Percentiles rank a stretch among this genome's conserved stretches.
Evolutionary conservation across 2,113 vertebrate genomes (phyloP).

Genomic region (Bubo bubo): DNA sequence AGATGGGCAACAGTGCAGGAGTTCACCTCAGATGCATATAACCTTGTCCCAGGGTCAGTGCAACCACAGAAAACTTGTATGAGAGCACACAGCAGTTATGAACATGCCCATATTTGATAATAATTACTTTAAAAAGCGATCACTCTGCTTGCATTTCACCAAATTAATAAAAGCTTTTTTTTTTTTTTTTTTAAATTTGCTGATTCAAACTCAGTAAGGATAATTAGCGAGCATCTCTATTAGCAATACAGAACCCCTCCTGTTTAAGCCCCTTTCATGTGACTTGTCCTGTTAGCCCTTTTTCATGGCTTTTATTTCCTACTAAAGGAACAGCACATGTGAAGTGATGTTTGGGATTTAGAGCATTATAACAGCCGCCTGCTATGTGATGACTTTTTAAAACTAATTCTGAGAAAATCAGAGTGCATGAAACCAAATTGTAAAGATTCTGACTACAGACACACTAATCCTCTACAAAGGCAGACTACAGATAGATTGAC

Average conservation of each 20-base stretch:
- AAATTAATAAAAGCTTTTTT: background rate
- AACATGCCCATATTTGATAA: background rate
- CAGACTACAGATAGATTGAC: background rate
- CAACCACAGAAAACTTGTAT: background rate
- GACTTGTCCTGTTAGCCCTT: background rate
- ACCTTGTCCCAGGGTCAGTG: background rate
- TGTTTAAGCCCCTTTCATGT: background rate
- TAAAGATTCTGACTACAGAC: background rate
- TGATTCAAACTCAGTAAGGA: background rate
- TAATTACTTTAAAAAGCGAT: background rate
- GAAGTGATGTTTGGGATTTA: slow-evolving; percentile 7
- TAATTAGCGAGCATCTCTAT: background rate
- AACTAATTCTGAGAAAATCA: slow-evolving; percentile 25
- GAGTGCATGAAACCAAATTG: background rate
- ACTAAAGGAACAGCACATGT: background rate
- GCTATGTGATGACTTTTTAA: background rate
- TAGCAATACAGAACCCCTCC: background rate
- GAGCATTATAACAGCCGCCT: background rate
- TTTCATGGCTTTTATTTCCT: background rate
- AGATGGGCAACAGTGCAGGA: background rate
- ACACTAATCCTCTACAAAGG: slow-evolving; percentile 16
- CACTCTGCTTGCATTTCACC: background rate
- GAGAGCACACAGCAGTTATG: background rate
- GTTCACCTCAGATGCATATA: background rate
- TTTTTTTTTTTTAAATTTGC: background rate